Base-by-base conservation (phyloP, 1,140 invertebrate species). In the Mercenaria mercenaria region DNA sequence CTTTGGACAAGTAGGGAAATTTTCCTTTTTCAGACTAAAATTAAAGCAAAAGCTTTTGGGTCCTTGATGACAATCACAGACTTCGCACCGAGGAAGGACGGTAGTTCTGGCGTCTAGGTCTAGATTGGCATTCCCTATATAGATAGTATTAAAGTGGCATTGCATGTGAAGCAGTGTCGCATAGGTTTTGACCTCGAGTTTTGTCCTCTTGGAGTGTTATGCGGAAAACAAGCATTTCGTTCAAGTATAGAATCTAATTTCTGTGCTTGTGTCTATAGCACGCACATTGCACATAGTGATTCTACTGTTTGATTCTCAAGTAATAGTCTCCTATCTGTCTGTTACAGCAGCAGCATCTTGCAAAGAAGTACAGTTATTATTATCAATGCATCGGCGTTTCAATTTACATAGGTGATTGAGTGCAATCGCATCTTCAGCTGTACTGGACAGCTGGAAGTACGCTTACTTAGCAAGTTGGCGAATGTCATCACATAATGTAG, bases 301-400 rank as follows among this genome's bases (percentile, higher is more conserved):
- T 34, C 32, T 20, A 37, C 18, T 43, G 18, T 26, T n/a, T 41
- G 32, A 26, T 18, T 67, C 34, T 4, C 87, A 77, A 11, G 41
- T 15, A 23, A 81, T 59, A 20, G 41, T 23, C 29, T 89, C 87
- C 59, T 89, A 89, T 47, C 50, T 81, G 4, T 89, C 79, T 15
- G 67, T 79, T 11, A 84, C n/a, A n/a, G n/a, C n/a, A n/a, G n/a
- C n/a, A n/a, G n/a, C n/a, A n/a, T n/a, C n/a, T n/a, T n/a, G n/a
- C 3, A 79, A 2, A 32, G 80, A 39, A 1, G 34, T 59, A 18
- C 80, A 83, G 10, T 23, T 10, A 23, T 89, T 61, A 1, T 47
- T 39, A 43, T 83, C 41, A 18, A 83, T 69, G 4, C 56, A 64
- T 43, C 81, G 11, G 32, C 81, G 67, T 67, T 83, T 83, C 81